Conservation (phyloP, 2,113 vertebrate species). For the Fregata magnificens region DNA sequence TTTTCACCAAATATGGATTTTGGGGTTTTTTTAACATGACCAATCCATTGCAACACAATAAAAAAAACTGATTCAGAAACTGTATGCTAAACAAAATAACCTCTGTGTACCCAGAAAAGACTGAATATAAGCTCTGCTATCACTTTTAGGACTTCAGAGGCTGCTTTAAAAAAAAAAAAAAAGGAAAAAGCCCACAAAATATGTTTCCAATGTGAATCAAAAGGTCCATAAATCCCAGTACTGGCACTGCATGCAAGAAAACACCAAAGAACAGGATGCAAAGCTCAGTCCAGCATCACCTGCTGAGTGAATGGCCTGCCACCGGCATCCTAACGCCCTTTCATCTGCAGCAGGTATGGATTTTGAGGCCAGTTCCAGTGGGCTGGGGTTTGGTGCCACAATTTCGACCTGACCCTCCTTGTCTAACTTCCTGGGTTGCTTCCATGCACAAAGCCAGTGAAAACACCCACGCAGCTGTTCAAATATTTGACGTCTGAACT, state of each 20-base stretch:
- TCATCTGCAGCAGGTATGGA: background rate
- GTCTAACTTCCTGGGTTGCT: conserved; percentile 68
- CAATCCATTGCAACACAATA: background rate
- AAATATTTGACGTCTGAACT: conserved; percentile 85
- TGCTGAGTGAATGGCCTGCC: fast-evolving
- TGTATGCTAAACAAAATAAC: background rate
- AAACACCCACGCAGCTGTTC: conserved; percentile 80
- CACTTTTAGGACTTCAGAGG: background rate
- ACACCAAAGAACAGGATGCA: background rate
- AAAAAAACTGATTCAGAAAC: background rate
- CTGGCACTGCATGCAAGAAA: background rate
- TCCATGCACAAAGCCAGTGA: conserved; percentile 73
- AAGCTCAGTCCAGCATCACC: background rate
- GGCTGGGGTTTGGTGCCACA: conserved; percentile 7
- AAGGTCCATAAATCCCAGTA: background rate
- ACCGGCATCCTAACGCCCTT: background rate
- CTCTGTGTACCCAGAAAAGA: background rate
- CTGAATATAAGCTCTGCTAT: background rate
- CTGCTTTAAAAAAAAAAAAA: background rate
- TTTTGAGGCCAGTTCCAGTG: background rate
- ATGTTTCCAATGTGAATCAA: background rate
- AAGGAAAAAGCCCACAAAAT: background rate
- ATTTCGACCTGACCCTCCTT: conserved; percentile 40
- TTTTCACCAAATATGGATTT: background rate
- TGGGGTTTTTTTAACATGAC: background rate